A percentile compares a stretch with the other conserved stretches of the same genome.
These are phyloP conservation scores for Araneus ventricosus DNA, from an alignment of 1,140 invertebrate genomes.

Conservation along the genomic window DNA sequence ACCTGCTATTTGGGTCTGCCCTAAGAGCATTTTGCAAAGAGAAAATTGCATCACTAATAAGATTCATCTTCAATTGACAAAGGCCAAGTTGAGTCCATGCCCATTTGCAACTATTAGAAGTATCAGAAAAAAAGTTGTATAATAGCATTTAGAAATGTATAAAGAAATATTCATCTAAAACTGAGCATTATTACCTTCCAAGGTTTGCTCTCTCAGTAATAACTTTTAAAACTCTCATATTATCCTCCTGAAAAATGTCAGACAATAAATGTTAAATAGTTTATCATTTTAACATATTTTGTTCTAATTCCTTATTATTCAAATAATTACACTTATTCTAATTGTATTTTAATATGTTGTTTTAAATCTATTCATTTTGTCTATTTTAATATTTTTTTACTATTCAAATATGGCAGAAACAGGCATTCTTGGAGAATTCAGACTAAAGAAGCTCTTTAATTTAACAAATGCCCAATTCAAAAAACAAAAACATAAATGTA, in stretches of 20 bases:
- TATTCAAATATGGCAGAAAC: no score
- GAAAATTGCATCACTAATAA: slow-evolving; percentile 87
- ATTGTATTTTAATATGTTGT: no score
- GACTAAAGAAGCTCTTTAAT: no score
- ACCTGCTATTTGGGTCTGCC: slow-evolving; percentile 85
- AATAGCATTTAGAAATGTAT: neutral
- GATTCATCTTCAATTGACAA: slow-evolving; percentile 86
- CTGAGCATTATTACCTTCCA: slow-evolving; percentile 73
- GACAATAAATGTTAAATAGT: slow-evolving; percentile 10
- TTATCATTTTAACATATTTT: neutral
- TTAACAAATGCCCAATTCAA: no score
- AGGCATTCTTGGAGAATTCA: no score
- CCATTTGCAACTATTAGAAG: slow-evolving; percentile 84
- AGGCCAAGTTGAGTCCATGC: slow-evolving; percentile 88
- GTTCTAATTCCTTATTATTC: no score
- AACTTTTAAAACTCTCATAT: slow-evolving; percentile 85
- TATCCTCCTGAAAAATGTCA: slow-evolving; percentile 82
- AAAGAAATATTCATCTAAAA: neutral
- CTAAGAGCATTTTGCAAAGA: slow-evolving; percentile 88
- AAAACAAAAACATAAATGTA: no score
- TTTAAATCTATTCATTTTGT: no score
- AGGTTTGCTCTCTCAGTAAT: slow-evolving; percentile 81
- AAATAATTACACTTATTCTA: no score
- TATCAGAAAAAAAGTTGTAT: neutral
- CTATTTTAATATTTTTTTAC: no score